A percentile compares a stretch with the other conserved stretches of the same genome.
Conservation (phyloP, 2,113 vertebrate genomes). For the Aythya baeri region DNA sequence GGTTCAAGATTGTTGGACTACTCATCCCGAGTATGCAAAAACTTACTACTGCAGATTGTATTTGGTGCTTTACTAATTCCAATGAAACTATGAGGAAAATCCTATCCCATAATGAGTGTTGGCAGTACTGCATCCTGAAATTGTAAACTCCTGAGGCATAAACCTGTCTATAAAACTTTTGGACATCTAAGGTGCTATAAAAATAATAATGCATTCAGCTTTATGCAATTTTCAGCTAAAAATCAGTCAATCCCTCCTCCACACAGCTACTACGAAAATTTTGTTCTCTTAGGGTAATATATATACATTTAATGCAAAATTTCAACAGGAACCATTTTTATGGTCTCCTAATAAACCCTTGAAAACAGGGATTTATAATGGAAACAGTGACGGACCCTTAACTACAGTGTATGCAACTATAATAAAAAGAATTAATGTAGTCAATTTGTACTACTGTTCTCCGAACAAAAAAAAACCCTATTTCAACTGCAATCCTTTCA, state of each 20-base stretch:
- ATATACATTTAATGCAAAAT: constrained; percentile 53
- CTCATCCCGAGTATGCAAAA: not conserved
- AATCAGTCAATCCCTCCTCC: constrained; percentile 7
- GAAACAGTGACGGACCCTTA: constrained; percentile 75
- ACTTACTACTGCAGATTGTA: not conserved
- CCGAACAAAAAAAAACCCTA: constrained; percentile 79
- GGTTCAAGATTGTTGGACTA: not conserved
- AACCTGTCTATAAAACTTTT: constrained; percentile 48
- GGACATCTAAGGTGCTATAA: constrained; percentile 40
- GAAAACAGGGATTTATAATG: constrained; percentile 78
- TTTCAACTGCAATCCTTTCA: constrained; percentile 81
- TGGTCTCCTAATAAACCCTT: constrained; percentile 75
- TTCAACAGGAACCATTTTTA: constrained; percentile 69
- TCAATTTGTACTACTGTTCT: constrained; percentile 86
- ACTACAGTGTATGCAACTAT: constrained; percentile 76
- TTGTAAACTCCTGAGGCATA: constrained; percentile 29
- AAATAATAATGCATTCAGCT: constrained; percentile 53
- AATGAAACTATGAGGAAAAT: constrained; percentile 14
- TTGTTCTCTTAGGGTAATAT: constrained; percentile 18
- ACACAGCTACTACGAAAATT: constrained; percentile 26
- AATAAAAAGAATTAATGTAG: constrained; percentile 86
- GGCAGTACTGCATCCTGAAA: constrained; percentile 12
- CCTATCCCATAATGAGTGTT: not conserved
- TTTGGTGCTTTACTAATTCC: constrained; percentile 16
- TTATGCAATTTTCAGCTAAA: constrained; percentile 46